Percentiles rank a stretch among this genome's conserved stretches.
phyloP scores from a whole-genome alignment of 2,113 vertebrate species.

The Datnioides undecimradiatus region DNA sequence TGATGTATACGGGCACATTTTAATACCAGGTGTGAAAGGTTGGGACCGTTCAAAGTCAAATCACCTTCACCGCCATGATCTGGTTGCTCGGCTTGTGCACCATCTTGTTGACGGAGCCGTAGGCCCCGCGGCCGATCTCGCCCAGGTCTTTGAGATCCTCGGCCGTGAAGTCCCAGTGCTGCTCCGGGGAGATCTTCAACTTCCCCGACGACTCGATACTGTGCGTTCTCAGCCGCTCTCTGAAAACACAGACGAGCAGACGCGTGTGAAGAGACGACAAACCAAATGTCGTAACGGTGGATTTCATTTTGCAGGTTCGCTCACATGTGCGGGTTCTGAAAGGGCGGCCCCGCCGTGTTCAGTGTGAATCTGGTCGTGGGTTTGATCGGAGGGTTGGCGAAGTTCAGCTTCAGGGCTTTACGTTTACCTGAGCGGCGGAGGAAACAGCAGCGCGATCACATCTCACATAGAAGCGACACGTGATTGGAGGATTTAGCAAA shows the following conservation, averaged over 20 bases:
- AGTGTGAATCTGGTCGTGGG: conserved; percentile 94
- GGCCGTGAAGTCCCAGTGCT: conserved; percentile 99
- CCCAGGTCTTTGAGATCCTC: conserved; percentile 99
- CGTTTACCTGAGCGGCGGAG: conserved; percentile 92
- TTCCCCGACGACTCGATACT: conserved; percentile 99
- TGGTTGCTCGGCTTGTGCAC: conserved; percentile 98
- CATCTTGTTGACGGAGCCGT: conserved; percentile 99
- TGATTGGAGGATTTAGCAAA: background rate
- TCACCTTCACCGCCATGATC: conserved; percentile 99
- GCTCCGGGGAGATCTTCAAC: conserved; percentile 98
- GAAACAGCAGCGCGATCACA: conserved; percentile 32
- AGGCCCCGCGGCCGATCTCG: conserved; percentile 98
- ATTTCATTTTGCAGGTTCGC: background rate
- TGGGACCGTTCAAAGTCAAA: too few relatives aligned
- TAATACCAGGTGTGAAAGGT: too few relatives aligned
- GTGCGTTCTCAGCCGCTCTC: conserved; percentile 98
- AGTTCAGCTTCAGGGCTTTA: conserved; percentile 99
- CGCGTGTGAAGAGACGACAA: background rate
- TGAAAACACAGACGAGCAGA: conserved; percentile 59
- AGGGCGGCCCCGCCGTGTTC: conserved; percentile 92
- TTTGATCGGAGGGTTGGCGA: conserved; percentile 98
- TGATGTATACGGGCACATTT: too few relatives aligned
- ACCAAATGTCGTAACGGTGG: background rate
- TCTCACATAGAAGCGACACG: background rate
- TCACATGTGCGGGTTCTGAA: conserved; percentile 99